Evolutionary conservation across 2,888 invertebrate genomes (phyloP), one percentile per base, ranked within the genome.

Genomic region (Troides aeacus): DNA sequence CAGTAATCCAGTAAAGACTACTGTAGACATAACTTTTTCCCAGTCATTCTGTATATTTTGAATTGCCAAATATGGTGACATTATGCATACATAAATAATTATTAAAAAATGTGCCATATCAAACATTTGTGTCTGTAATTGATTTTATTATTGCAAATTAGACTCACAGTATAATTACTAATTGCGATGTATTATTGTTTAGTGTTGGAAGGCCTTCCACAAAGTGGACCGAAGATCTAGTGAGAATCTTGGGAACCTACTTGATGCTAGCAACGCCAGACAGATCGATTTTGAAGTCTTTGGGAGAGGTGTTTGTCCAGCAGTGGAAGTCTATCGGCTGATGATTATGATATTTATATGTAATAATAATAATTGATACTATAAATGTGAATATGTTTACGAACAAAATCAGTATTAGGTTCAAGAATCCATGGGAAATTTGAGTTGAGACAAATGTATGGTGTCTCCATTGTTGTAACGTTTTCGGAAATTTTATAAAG

Each of bases 371-470:
- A 5, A 30, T 30, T 30, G 3, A 30, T 30, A 30, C 30, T 30
- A 30, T 30, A 30, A 30, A 30, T 30, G 18, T 7, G 50, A 50
- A 50, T 12, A 12, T 53, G 6, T 18, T 53, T 71, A 84, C 89
- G 72, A 79, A 92, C 92, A 77, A 93, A 88, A 71, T 83, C 82
- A 24, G 93, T 91, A 72, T 93, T 80, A 1, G 93, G 91, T 72
- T 89, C 88, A 72, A 93, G 78, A 73, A 93, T 92, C 92, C 93
- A 93, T 10, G 93, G 93, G 72, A 93, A 93, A 24, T 77, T 86
- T 7, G 89, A 80, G 57, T 84, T 85, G 42, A 93, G 77, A 74
- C 88, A 90, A 62, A 93, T 88, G 56, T 81, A 83, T 7, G 92
- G 92, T 56, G 80, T 77, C 57, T 90, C 86, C 63, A 91, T 81